These are phyloP conservation scores for Melierax canorus DNA, from an alignment of 2,113 vertebrate genomes.

Conservation along the genomic window DNA sequence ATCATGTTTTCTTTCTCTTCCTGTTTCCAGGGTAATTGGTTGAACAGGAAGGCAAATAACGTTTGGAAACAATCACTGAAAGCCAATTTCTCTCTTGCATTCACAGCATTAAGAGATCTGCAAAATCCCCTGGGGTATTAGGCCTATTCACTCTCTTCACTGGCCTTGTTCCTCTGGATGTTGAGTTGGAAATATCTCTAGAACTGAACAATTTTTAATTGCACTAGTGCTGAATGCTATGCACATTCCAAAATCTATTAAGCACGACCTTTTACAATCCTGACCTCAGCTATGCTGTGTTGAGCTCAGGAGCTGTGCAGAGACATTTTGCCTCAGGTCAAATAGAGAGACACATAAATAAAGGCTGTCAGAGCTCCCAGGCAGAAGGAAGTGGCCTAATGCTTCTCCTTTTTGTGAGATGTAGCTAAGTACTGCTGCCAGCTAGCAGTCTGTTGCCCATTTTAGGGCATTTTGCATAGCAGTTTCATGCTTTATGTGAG, in stretches of 20 bases:
- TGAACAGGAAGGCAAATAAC: neutral
- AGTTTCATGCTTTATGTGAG: neutral
- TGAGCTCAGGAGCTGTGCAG: neutral
- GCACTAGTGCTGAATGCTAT: neutral
- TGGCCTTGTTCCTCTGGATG: neutral
- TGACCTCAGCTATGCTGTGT: neutral
- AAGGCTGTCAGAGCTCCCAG: neutral
- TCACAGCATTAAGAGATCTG: neutral
- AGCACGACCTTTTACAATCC: neutral
- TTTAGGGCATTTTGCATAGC: neutral
- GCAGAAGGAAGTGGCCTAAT: neutral
- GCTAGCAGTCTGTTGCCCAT: neutral
- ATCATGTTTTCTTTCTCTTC: neutral
- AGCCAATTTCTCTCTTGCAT: neutral
- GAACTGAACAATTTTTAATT: neutral
- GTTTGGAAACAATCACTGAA: neutral
- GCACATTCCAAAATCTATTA: constrained; percentile 18
- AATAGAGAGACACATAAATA: neutral
- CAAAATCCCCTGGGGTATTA: neutral
- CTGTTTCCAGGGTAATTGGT: neutral
- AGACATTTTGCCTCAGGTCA: neutral
- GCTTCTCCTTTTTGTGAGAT: neutral
- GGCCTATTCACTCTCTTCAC: neutral
- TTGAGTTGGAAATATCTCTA: neutral
- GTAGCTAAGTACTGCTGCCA: neutral